Percentiles rank a stretch among this genome's conserved stretches.
phyloP scores from a whole-genome alignment of 2,113 vertebrate genomes.

The Stegostoma tigrinum region DNA sequence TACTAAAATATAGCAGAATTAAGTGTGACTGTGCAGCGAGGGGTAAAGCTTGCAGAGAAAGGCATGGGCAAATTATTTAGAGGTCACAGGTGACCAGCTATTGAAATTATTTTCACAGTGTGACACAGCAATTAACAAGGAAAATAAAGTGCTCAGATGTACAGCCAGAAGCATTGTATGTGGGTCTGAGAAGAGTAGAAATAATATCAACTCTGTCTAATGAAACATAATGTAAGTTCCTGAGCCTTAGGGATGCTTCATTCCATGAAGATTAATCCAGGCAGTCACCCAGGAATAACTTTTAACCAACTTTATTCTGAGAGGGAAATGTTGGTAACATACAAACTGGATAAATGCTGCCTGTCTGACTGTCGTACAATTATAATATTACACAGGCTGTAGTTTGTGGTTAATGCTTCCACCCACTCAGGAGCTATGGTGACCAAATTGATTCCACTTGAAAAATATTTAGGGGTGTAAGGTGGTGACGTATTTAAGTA shows the following conservation, averaged over 20 bases:
- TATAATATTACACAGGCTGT: not conserved
- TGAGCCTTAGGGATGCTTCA: not conserved
- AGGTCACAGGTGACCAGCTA: conserved; percentile 9
- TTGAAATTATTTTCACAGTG: conserved; percentile 1
- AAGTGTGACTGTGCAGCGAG: not conserved
- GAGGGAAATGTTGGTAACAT: not conserved
- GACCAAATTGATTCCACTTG: not conserved
- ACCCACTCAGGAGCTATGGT: not conserved
- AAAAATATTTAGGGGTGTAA: not conserved
- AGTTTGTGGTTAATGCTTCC: not conserved
- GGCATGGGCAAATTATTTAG: not conserved
- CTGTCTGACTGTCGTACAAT: not conserved
- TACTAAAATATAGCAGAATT: not conserved
- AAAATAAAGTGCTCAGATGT: conserved; percentile 10
- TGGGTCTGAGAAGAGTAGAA: conserved; percentile 25
- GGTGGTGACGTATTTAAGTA: not conserved
- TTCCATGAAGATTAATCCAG: conserved; percentile 28
- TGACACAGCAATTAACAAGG: conserved; percentile 25
- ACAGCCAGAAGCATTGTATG: not conserved
- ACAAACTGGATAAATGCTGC: not conserved
- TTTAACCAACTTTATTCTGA: conserved; percentile 22
- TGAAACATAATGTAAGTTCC: not conserved
- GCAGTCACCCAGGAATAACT: conserved; percentile 1
- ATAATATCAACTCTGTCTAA: not conserved
- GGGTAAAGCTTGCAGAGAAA: not conserved